These are phyloP conservation scores for Dastarcus helophoroides DNA, from an alignment of 2,888 invertebrate genomes.

Conservation along the genomic window DNA sequence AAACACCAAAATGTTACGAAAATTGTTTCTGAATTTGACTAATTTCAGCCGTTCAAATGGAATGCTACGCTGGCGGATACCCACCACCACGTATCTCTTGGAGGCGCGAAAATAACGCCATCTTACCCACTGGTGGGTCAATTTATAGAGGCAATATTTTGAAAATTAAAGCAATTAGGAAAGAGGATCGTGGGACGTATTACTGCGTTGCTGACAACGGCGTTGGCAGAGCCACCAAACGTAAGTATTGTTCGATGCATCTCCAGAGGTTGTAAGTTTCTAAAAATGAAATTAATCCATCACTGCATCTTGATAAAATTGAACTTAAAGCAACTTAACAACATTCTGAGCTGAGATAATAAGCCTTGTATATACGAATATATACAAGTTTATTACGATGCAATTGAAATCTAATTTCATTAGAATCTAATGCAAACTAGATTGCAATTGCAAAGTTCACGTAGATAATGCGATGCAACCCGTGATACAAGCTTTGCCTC, in stretches of 20 bases:
- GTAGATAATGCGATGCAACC: no score
- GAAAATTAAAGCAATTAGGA: slow-evolving; percentile 64
- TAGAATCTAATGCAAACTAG: no score
- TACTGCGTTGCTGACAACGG: slow-evolving; percentile 89
- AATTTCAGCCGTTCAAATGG: slow-evolving; percentile 56
- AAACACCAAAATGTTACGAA: slow-evolving; percentile 13
- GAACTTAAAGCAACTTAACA: no score
- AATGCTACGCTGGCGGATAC: slow-evolving; percentile 81
- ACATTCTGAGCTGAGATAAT: no score
- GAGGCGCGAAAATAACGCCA: slow-evolving; percentile 87
- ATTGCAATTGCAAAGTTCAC: no score
- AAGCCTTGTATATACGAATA: no score
- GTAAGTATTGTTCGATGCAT: slow-evolving; percentile 29
- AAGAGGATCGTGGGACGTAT: slow-evolving; percentile 86
- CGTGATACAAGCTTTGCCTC: no score
- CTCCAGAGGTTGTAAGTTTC: slow-evolving; percentile 1
- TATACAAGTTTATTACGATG: no score
- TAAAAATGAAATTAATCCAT: neutral
- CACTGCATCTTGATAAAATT: no score
- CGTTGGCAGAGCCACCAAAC: slow-evolving; percentile 71
- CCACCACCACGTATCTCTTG: slow-evolving; percentile 78
- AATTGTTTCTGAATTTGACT: slow-evolving; percentile 7
- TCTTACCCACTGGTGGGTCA: slow-evolving; percentile 81
- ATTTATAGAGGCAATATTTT: slow-evolving; percentile 73
- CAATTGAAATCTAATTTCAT: no score